Percentiles rank a stretch among this genome's conserved stretches.
phyloP scores from a whole-genome alignment of 2,113 vertebrate species.

The Fregetta grallaria region DNA sequence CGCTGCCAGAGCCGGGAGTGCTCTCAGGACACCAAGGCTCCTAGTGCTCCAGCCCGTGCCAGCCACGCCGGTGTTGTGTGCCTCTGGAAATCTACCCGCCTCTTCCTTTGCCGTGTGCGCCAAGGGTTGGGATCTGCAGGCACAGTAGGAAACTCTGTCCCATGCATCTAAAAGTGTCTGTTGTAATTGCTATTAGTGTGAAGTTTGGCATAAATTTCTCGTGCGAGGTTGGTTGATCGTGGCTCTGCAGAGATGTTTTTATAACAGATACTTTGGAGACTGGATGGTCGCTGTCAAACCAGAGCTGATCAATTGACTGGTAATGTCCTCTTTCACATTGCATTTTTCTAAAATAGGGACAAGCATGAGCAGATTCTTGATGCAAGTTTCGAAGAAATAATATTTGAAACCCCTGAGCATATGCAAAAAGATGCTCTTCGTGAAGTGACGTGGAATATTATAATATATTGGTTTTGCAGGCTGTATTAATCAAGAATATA shows the following conservation, averaged over 20 bases:
- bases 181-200: not conserved
- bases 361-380: not conserved
- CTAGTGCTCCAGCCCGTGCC: fast-evolving
- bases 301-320: not conserved
- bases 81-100: not conserved
- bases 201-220: not conserved
- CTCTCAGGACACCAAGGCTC: not conserved
- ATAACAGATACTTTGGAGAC: not conserved
- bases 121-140: not conserved
- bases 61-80: fast-evolving
- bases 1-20: not conserved
- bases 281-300: not conserved
- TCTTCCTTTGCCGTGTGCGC: not conserved
- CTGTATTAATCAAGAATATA: not conserved
- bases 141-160: not conserved
- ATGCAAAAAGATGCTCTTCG: not conserved
- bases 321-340: not conserved
- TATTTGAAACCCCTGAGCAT: not conserved
- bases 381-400: not conserved
- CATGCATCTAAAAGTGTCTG: not conserved
- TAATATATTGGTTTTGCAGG: not conserved
- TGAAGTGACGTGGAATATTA: not conserved
- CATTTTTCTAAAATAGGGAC: not conserved
- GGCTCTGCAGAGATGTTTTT: not conserved
- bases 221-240: not conserved